Conservation (phyloP, 1,140 invertebrate species). For the Trachelipus rathkii region DNA sequence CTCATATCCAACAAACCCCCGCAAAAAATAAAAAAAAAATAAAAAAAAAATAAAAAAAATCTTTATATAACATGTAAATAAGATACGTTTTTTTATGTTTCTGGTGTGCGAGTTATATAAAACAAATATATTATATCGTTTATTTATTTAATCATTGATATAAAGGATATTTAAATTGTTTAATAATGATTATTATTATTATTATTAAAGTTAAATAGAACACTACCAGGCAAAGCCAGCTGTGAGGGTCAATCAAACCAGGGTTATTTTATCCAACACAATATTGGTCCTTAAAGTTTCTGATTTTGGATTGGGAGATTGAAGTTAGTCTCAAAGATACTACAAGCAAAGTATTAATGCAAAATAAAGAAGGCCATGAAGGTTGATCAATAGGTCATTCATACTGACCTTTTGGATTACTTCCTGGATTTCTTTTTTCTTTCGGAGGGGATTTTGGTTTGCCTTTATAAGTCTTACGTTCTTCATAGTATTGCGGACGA, state of each 20-base stretch:
- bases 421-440: background rate
- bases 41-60: no score
- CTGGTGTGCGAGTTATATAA: no score
- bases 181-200: no score
- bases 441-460: background rate
- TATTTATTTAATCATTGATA: no score
- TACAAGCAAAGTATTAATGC: background rate
- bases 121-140: no score
- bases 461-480: background rate
- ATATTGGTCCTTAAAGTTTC: background rate
- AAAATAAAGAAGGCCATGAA: background rate
- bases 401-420: background rate
- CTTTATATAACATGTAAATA: no score
- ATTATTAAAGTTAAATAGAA: background rate
- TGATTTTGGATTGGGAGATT: background rate
- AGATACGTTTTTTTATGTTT: no score
- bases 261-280: background rate
- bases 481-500: background rate
- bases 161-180: no score
- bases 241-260: background rate
- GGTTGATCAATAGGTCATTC: background rate
- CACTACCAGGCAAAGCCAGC: constrained; percentile 1
- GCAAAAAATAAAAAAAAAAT: no score
- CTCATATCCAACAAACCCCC: no score
- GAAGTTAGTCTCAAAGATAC: constrained; percentile 4